Percentiles rank a stretch among this genome's conserved stretches.
Conservation (phyloP, 2,888 invertebrate species). For the Heliconius ethilla region DNA sequence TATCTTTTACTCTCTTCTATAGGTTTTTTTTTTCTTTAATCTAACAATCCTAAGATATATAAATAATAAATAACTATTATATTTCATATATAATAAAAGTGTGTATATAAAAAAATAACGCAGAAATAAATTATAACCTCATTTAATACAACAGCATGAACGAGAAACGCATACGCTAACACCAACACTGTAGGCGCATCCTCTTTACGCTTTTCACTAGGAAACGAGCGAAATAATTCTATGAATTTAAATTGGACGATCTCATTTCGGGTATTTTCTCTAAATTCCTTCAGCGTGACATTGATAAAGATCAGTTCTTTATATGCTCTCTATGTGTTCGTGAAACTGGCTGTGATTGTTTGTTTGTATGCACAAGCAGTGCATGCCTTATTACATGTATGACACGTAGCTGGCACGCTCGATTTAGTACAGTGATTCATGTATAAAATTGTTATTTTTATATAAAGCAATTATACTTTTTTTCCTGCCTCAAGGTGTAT, state of each 20-base stretch:
- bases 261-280: slow-evolving; percentile 59
- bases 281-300: slow-evolving; percentile 69
- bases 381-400: slow-evolving; percentile 58
- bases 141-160: slow-evolving; percentile 22
- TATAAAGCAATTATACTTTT: not conserved
- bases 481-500: not conserved
- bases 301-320: slow-evolving; percentile 68
- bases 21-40: too few relatives aligned
- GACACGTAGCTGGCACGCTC: slow-evolving; percentile 48
- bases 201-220: slow-evolving; percentile 22
- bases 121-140: not conserved
- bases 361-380: slow-evolving; percentile 56
- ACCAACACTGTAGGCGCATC: slow-evolving; percentile 26
- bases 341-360: slow-evolving; percentile 61
- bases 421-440: slow-evolving; percentile 24
- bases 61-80: too few relatives aligned
- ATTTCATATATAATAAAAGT: too few relatives aligned
- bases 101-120: not conserved
- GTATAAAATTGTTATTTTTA: not conserved
- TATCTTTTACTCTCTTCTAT: too few relatives aligned
- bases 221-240: slow-evolving; percentile 35
- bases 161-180: slow-evolving; percentile 34
- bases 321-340: slow-evolving; percentile 63
- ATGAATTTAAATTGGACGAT: slow-evolving; percentile 49
- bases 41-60: too few relatives aligned